These are phyloP conservation scores for Cryptomyrus ogoouensis DNA, from an alignment of 2,113 vertebrate species.

Conservation along the genomic window DNA sequence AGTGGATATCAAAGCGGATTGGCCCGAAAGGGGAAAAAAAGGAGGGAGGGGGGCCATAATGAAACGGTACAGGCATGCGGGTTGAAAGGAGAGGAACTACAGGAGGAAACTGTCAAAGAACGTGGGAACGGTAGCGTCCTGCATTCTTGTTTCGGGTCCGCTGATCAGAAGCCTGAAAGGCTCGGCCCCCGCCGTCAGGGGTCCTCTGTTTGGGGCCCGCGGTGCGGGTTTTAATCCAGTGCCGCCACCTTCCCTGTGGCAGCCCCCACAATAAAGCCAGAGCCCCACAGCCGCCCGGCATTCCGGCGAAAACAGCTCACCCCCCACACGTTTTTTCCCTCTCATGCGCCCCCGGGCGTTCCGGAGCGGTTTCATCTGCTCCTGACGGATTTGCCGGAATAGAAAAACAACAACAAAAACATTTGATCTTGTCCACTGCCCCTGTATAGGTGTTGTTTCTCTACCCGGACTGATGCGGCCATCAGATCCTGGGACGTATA, in stretches of 20 bases:
- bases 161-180: slow-evolving; percentile 74
- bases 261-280: slow-evolving; percentile 66
- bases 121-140: slow-evolving; percentile 68
- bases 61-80: slow-evolving; percentile 64
- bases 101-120: slow-evolving; percentile 67
- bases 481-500: background rate
- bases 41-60: slow-evolving; percentile 57
- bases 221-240: slow-evolving; percentile 70
- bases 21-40: slow-evolving; percentile 54
- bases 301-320: slow-evolving; percentile 62
- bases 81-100: slow-evolving; percentile 65
- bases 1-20: slow-evolving; percentile 62
- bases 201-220: slow-evolving; percentile 65
- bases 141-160: slow-evolving; percentile 75
- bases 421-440: slow-evolving; percentile 51
- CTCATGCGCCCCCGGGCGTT: slow-evolving; percentile 50
- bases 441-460: slow-evolving; percentile 31
- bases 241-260: slow-evolving; percentile 70
- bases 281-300: slow-evolving; percentile 54
- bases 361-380: slow-evolving; percentile 56
- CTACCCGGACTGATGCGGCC: background rate
- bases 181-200: slow-evolving; percentile 69
- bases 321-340: slow-evolving; percentile 35
- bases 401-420: slow-evolving; percentile 32
- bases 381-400: slow-evolving; percentile 34